Conservation (phyloP, 1,140 invertebrate genomes). For the Diplogasteroides magnus region DNA sequence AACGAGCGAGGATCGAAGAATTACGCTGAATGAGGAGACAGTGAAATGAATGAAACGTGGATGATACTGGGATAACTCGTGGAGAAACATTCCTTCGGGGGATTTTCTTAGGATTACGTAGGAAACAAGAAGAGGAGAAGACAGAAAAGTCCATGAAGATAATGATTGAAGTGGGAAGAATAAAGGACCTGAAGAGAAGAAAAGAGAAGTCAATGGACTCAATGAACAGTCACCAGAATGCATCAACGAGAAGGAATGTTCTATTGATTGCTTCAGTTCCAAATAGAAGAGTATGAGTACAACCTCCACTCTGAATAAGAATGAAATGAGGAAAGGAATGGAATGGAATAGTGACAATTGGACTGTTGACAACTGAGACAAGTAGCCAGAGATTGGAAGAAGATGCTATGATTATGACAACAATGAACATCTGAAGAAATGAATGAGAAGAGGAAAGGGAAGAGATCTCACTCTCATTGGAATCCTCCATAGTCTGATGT, state of each 20-base stretch:
- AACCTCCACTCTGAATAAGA: no score
- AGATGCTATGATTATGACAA: no score
- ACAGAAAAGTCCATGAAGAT: neutral
- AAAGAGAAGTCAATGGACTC: no score
- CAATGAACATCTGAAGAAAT: no score
- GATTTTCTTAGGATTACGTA: neutral
- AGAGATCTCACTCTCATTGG: neutral
- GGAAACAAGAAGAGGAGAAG: neutral
- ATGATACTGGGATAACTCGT: neutral
- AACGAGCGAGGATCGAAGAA: neutral
- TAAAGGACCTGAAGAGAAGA: neutral
- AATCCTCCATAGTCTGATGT: neutral
- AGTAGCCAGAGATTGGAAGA: no score
- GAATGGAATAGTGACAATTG: no score
- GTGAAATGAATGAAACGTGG: neutral
- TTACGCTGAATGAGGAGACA: neutral
- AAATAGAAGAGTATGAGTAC: neutral
- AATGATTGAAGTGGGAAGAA: neutral
- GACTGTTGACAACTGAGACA: no score
- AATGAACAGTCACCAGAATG: neutral
- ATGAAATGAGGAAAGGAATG: no score
- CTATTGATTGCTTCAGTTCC: neutral
- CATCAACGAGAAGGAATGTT: neutral
- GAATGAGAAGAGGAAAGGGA: no score
- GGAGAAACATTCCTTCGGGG: no score